Conservation (phyloP, 2,113 vertebrate species). For the Perccottus glenii region DNA sequence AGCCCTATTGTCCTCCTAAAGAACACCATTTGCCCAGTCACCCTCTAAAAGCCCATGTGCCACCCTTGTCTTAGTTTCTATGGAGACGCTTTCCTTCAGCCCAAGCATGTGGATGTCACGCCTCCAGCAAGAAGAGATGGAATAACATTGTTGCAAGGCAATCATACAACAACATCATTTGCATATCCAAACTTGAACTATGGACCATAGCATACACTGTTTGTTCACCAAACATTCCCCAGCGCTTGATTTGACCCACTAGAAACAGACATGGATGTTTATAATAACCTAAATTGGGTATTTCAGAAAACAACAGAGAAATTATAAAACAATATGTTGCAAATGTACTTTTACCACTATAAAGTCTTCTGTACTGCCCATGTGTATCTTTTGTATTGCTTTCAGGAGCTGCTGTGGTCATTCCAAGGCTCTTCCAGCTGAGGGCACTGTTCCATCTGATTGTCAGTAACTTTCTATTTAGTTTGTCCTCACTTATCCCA, state of each 20-base stretch:
- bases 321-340: not conserved
- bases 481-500: slow-evolving; percentile 31
- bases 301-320: too few species aligned
- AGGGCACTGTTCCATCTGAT: slow-evolving; percentile 48
- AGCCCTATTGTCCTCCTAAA: slow-evolving; percentile 55
- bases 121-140: slow-evolving; percentile 64
- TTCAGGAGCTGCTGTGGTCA: slow-evolving; percentile 6
- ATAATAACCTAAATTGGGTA: too few species aligned
- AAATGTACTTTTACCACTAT: not conserved
- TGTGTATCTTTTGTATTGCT: slow-evolving; percentile 10
- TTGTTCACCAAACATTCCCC: slow-evolving; percentile 63
- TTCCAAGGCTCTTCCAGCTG: slow-evolving; percentile 35
- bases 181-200: slow-evolving; percentile 73
- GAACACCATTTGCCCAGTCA: slow-evolving; percentile 51
- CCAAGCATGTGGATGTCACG: slow-evolving; percentile 68
- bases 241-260: slow-evolving; percentile 42
- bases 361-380: not conserved
- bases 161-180: slow-evolving; percentile 67
- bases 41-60: slow-evolving; percentile 65
- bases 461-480: slow-evolving; percentile 1
- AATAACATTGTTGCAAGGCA: slow-evolving; percentile 67
- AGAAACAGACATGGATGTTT: slow-evolving; percentile 1
- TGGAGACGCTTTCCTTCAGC: slow-evolving; percentile 70
- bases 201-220: slow-evolving; percentile 55
- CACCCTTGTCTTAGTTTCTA: slow-evolving; percentile 75